These are phyloP conservation scores for Polydrusus tereticollis DNA, from an alignment of 2,888 invertebrate genomes.

Conservation along the genomic window DNA sequence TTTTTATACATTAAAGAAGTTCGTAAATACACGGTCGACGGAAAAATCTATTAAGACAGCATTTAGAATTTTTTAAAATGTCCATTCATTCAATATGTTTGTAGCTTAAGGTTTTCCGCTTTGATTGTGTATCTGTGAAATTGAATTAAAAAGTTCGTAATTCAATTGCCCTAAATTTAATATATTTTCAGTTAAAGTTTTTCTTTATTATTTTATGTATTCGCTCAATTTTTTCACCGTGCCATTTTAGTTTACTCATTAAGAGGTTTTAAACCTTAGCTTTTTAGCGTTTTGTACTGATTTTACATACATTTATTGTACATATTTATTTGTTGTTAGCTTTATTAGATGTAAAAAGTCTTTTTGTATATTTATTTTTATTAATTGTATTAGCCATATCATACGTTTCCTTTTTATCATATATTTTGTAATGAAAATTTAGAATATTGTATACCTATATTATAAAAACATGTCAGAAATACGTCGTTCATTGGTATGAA, in stretches of 20 bases:
- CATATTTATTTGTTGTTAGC: constrained; percentile 49
- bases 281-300: constrained; percentile 42
- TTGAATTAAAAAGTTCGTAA: too few species aligned
- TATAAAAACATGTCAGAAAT: constrained; percentile 34
- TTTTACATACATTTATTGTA: constrained; percentile 44
- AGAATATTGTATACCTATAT: constrained; percentile 45
- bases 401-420: constrained; percentile 47
- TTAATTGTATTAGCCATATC: constrained; percentile 51
- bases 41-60: too few species aligned
- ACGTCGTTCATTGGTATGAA: constrained; percentile 49
- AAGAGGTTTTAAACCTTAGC: constrained; percentile 9
- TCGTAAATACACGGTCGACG: too few species aligned
- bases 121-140: too few species aligned
- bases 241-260: constrained; percentile 35
- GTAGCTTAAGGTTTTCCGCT: too few species aligned
- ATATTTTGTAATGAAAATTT: constrained; percentile 52
- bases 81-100: too few species aligned
- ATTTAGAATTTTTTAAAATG: too few species aligned
- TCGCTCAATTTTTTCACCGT: constrained; percentile 23
- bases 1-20: too few species aligned
- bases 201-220: not conserved
- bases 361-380: constrained; percentile 53
- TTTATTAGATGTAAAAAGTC: constrained; percentile 51
- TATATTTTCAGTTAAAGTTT: too few species aligned
- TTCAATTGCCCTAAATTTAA: too few species aligned